Conservation (phyloP, 2,888 invertebrate genomes). For the Drosophila demipolita region DNA sequence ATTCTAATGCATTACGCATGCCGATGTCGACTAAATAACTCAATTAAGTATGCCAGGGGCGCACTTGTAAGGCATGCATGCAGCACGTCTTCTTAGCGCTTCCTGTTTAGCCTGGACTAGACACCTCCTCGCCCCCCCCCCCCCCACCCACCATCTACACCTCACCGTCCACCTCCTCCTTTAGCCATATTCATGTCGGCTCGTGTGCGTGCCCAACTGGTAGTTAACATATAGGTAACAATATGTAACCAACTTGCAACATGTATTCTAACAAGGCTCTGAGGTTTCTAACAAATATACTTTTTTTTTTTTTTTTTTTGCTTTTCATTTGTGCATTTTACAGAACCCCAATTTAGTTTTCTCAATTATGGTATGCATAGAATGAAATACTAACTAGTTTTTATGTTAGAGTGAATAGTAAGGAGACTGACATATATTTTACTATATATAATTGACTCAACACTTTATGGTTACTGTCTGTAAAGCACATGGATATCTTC, state of each 20-base stretch:
- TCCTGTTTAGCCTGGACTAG: slow-evolving; percentile 39
- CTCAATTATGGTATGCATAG: neutral
- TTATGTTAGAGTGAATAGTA: neutral
- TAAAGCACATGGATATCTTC: neutral
- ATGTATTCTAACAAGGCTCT: slow-evolving; percentile 2
- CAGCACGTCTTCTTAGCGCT: slow-evolving; percentile 53
- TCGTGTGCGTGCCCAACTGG: slow-evolving; percentile 5
- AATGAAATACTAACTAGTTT: neutral
- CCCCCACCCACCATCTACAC: too few species aligned
- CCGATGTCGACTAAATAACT: slow-evolving; percentile 61
- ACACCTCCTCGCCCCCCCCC: too few species aligned
- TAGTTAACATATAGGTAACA: neutral
- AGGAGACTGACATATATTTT: neutral
- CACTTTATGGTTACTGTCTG: neutral
- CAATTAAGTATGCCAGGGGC: slow-evolving; percentile 59
- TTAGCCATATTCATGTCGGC: neutral
- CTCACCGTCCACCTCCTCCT: neutral
- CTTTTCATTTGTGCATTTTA: neutral
- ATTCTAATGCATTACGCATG: slow-evolving; percentile 60
- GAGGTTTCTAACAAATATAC: neutral
- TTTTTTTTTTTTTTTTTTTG: neutral
- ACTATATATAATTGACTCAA: neutral
- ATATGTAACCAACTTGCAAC: neutral
- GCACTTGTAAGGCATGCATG: slow-evolving; percentile 63
- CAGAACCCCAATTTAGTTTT: neutral